Evolutionary conservation across 2,113 vertebrate genomes (phyloP).

Genomic region (Catharus fuscescens): DNA sequence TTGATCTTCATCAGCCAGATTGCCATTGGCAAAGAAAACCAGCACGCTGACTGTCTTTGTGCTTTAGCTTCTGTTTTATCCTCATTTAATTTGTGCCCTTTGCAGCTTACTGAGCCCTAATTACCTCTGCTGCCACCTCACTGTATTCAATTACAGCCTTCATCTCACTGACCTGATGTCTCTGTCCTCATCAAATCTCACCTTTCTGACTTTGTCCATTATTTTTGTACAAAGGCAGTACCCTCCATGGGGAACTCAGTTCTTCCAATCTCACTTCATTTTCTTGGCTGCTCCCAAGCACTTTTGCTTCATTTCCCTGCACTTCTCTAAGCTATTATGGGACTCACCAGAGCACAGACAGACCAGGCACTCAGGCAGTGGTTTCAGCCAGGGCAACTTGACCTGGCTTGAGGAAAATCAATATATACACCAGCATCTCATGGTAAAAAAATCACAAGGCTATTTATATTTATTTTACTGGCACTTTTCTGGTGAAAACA

Average conservation of each 20-base stretch:
- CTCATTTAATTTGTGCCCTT: conserved; percentile 64
- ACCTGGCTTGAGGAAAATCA: not conserved
- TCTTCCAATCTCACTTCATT: not conserved
- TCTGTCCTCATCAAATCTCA: conserved; percentile 65
- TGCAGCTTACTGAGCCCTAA: conserved; percentile 62
- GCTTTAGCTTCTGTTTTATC: conserved; percentile 59
- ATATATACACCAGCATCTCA: not conserved
- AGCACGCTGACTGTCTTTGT: conserved; percentile 9
- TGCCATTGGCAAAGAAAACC: conserved; percentile 61
- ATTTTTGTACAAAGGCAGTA: conserved; percentile 12
- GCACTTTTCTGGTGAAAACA: not conserved
- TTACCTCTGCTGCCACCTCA: conserved; percentile 56
- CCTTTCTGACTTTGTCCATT: conserved; percentile 58
- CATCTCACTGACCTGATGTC: conserved; percentile 23
- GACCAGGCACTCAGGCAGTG: not conserved
- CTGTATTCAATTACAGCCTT: conserved; percentile 52
- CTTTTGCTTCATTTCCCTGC: not conserved
- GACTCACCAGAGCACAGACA: not conserved
- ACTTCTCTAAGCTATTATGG: not conserved
- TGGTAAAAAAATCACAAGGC: not conserved
- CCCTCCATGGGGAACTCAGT: not conserved
- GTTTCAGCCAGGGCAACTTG: not conserved
- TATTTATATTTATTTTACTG: not conserved
- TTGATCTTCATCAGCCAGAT: conserved; percentile 59
- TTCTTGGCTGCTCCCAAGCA: not conserved